phyloP scores from a whole-genome alignment of 2,888 invertebrate genomes.

The Drosophila falleni region DNA sequence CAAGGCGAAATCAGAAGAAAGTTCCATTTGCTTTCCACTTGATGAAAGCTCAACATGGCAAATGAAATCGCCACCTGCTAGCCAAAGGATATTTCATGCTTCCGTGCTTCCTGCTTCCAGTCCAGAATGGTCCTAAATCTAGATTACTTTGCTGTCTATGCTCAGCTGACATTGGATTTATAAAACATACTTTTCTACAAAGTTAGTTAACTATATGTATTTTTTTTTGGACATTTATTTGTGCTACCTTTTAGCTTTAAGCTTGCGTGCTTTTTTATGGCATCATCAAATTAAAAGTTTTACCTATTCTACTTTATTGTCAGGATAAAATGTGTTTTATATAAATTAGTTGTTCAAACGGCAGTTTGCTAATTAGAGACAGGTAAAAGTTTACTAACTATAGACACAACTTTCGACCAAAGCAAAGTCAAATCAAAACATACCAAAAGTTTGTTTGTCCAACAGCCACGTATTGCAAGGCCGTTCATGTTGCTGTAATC shows the following conservation, averaged over 20 bases:
- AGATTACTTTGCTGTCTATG: background rate
- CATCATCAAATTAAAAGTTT: constrained; percentile 72
- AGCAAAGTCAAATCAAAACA: constrained; percentile 24
- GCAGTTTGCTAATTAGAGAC: constrained; percentile 71
- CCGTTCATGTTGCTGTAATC: constrained; percentile 24
- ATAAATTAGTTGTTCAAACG: constrained; percentile 59
- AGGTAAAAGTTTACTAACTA: constrained; percentile 51
- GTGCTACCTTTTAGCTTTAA: no score
- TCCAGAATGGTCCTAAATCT: background rate
- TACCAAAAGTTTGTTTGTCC: constrained; percentile 25
- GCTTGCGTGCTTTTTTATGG: constrained; percentile 49
- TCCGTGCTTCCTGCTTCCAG: background rate
- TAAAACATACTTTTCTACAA: constrained; percentile 1
- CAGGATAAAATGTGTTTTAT: constrained; percentile 54
- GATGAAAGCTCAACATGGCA: constrained; percentile 57
- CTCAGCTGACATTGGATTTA: background rate
- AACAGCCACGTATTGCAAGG: constrained; percentile 9
- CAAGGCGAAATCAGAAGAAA: constrained; percentile 32
- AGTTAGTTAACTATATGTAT: background rate
- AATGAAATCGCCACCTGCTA: constrained; percentile 48
- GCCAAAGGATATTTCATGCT: background rate
- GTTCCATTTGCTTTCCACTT: constrained; percentile 47
- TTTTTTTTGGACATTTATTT: background rate
- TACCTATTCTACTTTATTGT: constrained; percentile 42
- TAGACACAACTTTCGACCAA: constrained; percentile 33